Evolutionary conservation across 2,888 invertebrate genomes (phyloP), one percentile per base, ranked within the genome.

Genomic region (Pharmacophagus antenor): DNA sequence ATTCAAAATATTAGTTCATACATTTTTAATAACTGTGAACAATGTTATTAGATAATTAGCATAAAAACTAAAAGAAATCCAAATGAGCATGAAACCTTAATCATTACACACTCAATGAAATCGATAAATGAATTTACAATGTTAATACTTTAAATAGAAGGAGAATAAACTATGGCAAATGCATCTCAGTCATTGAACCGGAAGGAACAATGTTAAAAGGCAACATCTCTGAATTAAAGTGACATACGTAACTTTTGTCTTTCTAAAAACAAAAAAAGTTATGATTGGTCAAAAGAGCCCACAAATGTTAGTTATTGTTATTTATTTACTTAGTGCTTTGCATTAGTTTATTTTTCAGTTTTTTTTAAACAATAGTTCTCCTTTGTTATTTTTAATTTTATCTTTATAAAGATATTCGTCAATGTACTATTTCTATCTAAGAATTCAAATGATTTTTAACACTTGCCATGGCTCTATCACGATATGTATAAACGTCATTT

Each of bases 401-500:
- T 15, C 1, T 31, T 12, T 31, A 31, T 31, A 31, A 10, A 31
- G 31, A 12, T 12, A 31, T 31, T 31, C 8, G 1, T 31, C 15
- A 12, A 31, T 31, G 12, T 10, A 10, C 31, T 12, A 31, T 12
- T 12, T 10, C 31, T 31, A 3, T 31, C 12, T 15, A 12, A 31
- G 2, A 7, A 15, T 12, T 31, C 15, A 12, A 10, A 31, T 10
- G 31, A 3, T 31, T 12, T 31, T 31, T 12, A 12, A 31, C 10
- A 31, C 15, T 12, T 15, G 15, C 2, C 31, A 31, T 15, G 31
- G 12, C 31, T 31, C 1, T 31, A 31, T 8, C 31, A 31, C 31
- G 31, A 31, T 10, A 12, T 7, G 31, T 12, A 31, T 31, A 31
- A 20, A 21, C 21, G 17, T 46, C 21, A 65, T 73, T 70, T 72